Evolutionary conservation across 1,140 invertebrate species (phyloP), one percentile per base, ranked within the genome.

Genomic region (Thaumatotibia leucotreta): DNA sequence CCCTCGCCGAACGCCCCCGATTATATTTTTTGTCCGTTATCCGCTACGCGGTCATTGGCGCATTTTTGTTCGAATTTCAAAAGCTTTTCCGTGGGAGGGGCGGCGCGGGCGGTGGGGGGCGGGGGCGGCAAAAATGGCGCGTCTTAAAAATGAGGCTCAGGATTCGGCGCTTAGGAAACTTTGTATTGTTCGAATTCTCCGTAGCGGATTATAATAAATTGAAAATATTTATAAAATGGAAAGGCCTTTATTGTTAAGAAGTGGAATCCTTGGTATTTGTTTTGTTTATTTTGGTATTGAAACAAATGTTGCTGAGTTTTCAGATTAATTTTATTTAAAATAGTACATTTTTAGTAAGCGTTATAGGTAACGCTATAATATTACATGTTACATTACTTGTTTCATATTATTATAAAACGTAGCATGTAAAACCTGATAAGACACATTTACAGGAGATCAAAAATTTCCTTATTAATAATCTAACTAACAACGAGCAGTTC

Each of bases 81-180:
- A 82, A 85, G 85, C 71, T 89, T 89, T 89, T 89, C 88, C 82
- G n/a, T n/a, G n/a, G n/a, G n/a, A n/a, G n/a, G n/a, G n/a, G n/a
- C n/a, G n/a, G n/a, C 86, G 72, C 74, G 66, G 86, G 86, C 82
- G 85, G 80, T 67, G 77, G 77, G 73, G 67, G 74, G 72, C 72
- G 72, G 77, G 72, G 74, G 70, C 54, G 68, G n/a, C 22, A 20
- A 70, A 72, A 39, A 69, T 70, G 66, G 70, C 75, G 74, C 75
- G 64, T 72, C 81, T 81, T 81, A 70, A 72, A 78, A 82, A 75
- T 74, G 62, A 17, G 39, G 6, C n/a, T 8, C 39, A 45, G 20
- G 39, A 45, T 45, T 20, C 20, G n/a, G 3, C 17, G 39, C 17
- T 45, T 45, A 45, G 5, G 20, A 8, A 4, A 20, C n/a, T 20